Base-by-base conservation (phyloP, 2,113 vertebrate genomes). In the Pagrus major region DNA sequence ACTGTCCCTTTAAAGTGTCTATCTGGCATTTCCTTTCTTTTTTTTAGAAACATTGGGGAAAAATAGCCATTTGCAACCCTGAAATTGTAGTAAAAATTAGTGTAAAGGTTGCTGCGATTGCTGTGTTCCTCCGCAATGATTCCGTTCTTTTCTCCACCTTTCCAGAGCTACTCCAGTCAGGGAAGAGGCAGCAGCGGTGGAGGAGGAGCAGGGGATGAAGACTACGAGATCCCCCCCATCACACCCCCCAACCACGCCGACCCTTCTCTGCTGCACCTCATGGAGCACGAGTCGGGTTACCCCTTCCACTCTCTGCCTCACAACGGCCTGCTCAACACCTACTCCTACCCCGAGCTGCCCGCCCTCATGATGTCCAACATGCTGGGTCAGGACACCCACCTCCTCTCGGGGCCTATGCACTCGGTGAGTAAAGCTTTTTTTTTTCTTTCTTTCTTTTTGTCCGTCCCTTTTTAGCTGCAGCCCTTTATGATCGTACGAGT, bases 351-450 rank as follows among this genome's bases (percentile, higher is more conserved):
- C 54, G 98, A 99, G 93, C 96, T 99, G 92, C 98, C 98, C 0
- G 96, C 98, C 87, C 97, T 99, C 93, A 98, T 99, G 98, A 98
- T 99, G 89, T 98, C 98, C 94, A 99, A 98, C 94, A 98, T 99
- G 98, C 78, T 99, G 89, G 96, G 96, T 76, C 98, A 98, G 94
- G 98, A 99, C 9, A 95, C 97, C 78, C 98, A 99, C 89, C 97
- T 98, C 71, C 97, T 99, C 35, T 96, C 98, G 47, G 96, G 97
- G 88, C 98, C 98, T 77, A 96, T 99, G 89, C 97, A 98, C 91
- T 98, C 97, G 71, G 98, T 99, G 90, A 99, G 98, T 97, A 84
- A 61, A 21, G 58, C 54, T 35, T 55, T 51, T 51, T 20, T 76
- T 51, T 88, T 33, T 37, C 37, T 49, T 51, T 18, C 74, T 52